A percentile compares a stretch with the other conserved stretches of the same genome.
These are phyloP conservation scores for Lycocerus yunnanus DNA, from an alignment of 2,888 invertebrate species.

Conservation along the genomic window DNA sequence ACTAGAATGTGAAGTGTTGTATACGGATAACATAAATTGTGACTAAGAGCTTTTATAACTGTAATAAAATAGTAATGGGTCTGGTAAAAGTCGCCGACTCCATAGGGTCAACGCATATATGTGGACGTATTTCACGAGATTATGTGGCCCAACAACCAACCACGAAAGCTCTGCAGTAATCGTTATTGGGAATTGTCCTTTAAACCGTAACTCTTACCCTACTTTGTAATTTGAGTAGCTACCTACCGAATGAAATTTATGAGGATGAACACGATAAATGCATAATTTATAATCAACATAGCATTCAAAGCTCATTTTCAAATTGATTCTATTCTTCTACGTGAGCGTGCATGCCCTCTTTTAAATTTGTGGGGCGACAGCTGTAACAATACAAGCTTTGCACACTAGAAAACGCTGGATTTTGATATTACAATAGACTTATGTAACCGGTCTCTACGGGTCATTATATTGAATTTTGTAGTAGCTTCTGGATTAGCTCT, in stretches of 20 bases:
- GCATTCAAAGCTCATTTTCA: constrained; percentile 27
- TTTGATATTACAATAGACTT: constrained; percentile 37
- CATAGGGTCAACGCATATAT: constrained; percentile 41
- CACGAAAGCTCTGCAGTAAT: constrained; percentile 29
- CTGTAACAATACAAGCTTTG: constrained; percentile 45
- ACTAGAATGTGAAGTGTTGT: constrained; percentile 48
- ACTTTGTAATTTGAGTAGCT: constrained; percentile 27
- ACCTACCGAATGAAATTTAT: constrained; percentile 21
- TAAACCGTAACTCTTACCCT: constrained; percentile 22
- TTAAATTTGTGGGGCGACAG: constrained; percentile 42
- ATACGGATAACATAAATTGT: constrained; percentile 51
- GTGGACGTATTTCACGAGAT: constrained; percentile 40
- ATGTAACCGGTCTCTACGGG: constrained; percentile 47
- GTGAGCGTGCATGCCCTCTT: constrained; percentile 31
- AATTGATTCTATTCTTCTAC: constrained; percentile 29
- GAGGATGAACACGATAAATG: constrained; percentile 14
- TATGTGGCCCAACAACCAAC: constrained; percentile 31
- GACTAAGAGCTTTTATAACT: constrained; percentile 53
- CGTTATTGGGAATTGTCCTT: constrained; percentile 31
- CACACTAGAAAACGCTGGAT: constrained; percentile 27
- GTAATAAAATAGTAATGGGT: constrained; percentile 53
- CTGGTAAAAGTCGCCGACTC: constrained; percentile 43
- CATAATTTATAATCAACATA: constrained; percentile 29
- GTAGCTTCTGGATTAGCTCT: constrained; percentile 47
- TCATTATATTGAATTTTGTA: constrained; percentile 51